Conservation (phyloP, 2,888 invertebrate species). For the Octonoba sinensis region DNA sequence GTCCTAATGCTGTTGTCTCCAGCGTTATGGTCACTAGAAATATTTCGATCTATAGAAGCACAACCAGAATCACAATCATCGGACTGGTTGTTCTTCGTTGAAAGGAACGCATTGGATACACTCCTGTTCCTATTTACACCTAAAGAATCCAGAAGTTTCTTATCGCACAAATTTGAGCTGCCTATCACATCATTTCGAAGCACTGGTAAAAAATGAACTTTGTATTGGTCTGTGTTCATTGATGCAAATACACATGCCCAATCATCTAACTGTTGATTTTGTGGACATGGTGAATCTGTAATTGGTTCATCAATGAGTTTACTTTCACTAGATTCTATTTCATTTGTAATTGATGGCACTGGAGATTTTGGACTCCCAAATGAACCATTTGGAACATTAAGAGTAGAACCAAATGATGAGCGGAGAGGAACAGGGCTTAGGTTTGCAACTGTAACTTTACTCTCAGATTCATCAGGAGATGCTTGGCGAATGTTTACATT, state of each 20-base stretch:
- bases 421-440: slow-evolving; percentile 62
- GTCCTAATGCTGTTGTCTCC: slow-evolving; percentile 15
- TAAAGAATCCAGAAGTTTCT: slow-evolving; percentile 1
- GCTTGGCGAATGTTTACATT: slow-evolving; percentile 66
- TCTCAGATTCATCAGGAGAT: slow-evolving; percentile 66
- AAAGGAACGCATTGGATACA: slow-evolving; percentile 1
- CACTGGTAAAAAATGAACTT: slow-evolving; percentile 26
- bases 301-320: not conserved
- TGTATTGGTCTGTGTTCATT: slow-evolving; percentile 12
- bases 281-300: not conserved
- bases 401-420: slow-evolving; percentile 23
- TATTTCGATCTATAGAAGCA: slow-evolving; percentile 5
- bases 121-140: slow-evolving; percentile 9
- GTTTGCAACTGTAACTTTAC: slow-evolving; percentile 67
- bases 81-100: not conserved
- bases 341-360: not conserved
- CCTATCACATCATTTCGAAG: slow-evolving; percentile 16
- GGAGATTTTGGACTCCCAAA: not conserved
- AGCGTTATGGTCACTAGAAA: not conserved
- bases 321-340: not conserved
- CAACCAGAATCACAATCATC: slow-evolving; percentile 24
- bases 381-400: slow-evolving; percentile 20
- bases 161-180: slow-evolving; percentile 5
- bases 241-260: slow-evolving; percentile 52
- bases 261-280: slow-evolving; percentile 12